Percentiles rank a stretch among this genome's conserved stretches.
Evolutionary conservation across 2,888 invertebrate species (phyloP).

Genomic region (Autographa gamma): DNA sequence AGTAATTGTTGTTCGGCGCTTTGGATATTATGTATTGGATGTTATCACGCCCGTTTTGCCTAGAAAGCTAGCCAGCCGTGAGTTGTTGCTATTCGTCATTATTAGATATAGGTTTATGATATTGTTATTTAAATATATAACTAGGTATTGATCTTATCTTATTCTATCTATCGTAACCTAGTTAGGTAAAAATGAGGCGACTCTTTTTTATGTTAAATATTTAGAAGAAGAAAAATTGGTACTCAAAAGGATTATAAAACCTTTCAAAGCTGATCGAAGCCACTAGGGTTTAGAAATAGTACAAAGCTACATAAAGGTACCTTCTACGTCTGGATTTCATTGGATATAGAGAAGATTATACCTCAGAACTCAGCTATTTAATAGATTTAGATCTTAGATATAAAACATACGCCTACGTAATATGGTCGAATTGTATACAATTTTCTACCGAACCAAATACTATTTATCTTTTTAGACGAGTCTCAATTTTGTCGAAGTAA

Average conservation of each 20-base stretch:
- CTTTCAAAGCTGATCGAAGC: neutral
- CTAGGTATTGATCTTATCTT: too few relatives aligned
- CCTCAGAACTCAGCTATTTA: neutral
- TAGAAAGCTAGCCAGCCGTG: neutral
- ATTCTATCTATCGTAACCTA: too few relatives aligned
- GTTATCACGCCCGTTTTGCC: neutral
- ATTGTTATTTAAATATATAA: too few relatives aligned
- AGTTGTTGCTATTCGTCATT: too few relatives aligned
- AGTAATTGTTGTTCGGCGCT: slow-evolving; percentile 35
- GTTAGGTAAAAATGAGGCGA: neutral
- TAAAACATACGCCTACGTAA: slow-evolving; percentile 1
- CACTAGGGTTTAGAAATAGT: neutral
- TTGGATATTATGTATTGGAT: slow-evolving; percentile 4
- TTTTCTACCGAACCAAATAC: neutral
- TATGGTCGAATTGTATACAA: neutral
- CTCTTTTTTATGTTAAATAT: neutral
- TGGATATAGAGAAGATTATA: neutral
- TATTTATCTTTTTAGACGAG: neutral
- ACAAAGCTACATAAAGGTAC: neutral
- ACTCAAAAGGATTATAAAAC: neutral
- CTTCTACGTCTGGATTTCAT: neutral
- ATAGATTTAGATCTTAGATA: neutral
- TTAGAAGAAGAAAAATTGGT: neutral
- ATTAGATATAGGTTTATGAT: too few relatives aligned
- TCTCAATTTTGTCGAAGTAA: neutral